Conservation (phyloP, 2,888 invertebrate genomes). For the Eilema griseolum region DNA sequence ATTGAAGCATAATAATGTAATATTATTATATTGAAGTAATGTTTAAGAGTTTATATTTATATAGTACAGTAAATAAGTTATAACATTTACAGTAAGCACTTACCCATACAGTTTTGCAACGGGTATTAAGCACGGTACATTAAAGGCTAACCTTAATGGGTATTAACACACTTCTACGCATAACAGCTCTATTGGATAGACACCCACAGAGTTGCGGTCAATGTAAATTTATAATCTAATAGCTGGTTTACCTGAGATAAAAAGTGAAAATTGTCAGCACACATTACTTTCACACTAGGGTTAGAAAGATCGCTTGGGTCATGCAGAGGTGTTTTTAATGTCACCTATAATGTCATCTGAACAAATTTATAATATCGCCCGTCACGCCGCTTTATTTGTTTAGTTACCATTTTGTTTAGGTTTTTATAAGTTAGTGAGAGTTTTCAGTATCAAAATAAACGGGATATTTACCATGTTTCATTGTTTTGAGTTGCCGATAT, state of each 20-base stretch:
- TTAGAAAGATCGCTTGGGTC: conserved; percentile 37
- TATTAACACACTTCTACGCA: conserved; percentile 16
- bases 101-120: conserved; percentile 4
- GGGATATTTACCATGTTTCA: too few species aligned
- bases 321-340: conserved; percentile 47
- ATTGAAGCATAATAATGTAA: conserved; percentile 9
- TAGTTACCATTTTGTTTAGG: conserved; percentile 37
- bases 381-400: conserved; percentile 34
- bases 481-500: too few species aligned
- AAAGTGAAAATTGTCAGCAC: conserved; percentile 29
- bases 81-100: not conserved
- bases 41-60: too few species aligned
- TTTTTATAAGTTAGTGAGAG: conserved; percentile 36
- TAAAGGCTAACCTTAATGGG: conserved; percentile 16
- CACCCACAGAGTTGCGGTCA: conserved; percentile 10
- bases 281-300: conserved; percentile 36
- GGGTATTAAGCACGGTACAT: conserved; percentile 7
- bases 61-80: conserved; percentile 5
- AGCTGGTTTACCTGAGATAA: conserved; percentile 35
- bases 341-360: conserved; percentile 49
- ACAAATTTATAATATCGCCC: conserved; percentile 52
- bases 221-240: conserved; percentile 32
- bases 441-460: too few species aligned
- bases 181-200: conserved; percentile 11
- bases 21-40: not conserved